Percentiles rank a stretch among this genome's conserved stretches.
These are phyloP conservation scores for Aphelinus atriplicis DNA, from an alignment of 1,140 invertebrate species.

Conservation along the genomic window DNA sequence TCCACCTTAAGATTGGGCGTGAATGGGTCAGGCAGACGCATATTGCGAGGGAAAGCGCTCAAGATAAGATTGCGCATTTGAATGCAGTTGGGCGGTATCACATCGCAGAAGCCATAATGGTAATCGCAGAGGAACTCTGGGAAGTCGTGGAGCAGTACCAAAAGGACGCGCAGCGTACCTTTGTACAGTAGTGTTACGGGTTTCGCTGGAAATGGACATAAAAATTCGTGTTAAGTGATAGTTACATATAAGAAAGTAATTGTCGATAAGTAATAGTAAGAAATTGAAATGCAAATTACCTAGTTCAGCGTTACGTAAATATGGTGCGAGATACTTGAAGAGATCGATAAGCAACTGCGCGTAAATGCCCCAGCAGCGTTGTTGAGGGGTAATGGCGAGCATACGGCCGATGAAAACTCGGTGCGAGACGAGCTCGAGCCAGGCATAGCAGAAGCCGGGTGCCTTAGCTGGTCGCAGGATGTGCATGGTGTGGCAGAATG, in stretches of 20 bases:
- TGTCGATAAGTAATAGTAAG: neutral
- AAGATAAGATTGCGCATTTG: constrained; percentile 98
- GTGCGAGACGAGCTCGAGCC: constrained; percentile 97
- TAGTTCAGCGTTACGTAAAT: constrained; percentile 95
- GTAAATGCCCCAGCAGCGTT: constrained; percentile 89
- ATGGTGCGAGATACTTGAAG: constrained; percentile 97
- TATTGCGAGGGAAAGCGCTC: constrained; percentile 96
- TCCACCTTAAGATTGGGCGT: constrained; percentile 98
- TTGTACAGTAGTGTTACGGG: constrained; percentile 94
- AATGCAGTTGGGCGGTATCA: constrained; percentile 98
- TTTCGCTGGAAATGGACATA: constrained; percentile 69
- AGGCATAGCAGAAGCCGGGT: constrained; percentile 97
- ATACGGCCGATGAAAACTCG: constrained; percentile 95
- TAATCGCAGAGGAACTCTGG: constrained; percentile 99
- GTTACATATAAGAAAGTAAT: too few relatives aligned
- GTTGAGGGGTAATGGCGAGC: constrained; percentile 86
- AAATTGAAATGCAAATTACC: constrained; percentile 13
- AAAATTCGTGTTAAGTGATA: neutral
- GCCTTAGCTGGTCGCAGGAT: constrained; percentile 93
- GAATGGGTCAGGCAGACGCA: constrained; percentile 98
- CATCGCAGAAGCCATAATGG: constrained; percentile 99
- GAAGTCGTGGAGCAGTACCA: constrained; percentile 97
- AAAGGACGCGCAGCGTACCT: constrained; percentile 93
- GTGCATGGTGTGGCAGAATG: constrained; percentile 92
- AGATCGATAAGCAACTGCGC: constrained; percentile 93